Base-by-base conservation (phyloP, 2,113 vertebrate genomes). In the Centropus unirufus region DNA sequence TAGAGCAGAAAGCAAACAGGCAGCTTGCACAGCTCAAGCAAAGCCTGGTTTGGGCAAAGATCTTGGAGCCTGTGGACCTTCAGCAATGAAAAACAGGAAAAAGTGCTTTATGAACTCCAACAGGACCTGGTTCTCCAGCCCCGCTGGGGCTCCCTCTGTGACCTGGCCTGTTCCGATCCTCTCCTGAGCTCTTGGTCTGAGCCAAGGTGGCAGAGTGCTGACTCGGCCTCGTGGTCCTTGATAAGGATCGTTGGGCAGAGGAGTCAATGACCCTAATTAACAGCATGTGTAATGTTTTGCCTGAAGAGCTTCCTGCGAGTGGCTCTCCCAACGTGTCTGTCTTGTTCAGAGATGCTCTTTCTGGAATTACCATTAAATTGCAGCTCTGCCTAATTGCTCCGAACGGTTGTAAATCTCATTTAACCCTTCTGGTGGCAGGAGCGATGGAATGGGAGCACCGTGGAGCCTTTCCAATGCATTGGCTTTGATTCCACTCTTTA, bases 281-380 rank as follows among this genome's bases (percentile, higher is more conserved):
- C 61, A 89, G 89, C 42, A 7, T 82, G 47, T 87, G 86, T 93
- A 89, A 96, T 92, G 95, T 94, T 96, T 97, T 92, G 95, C 95
- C 96, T 88, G 80, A 84, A 95, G 95, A 96, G 93, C 83, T 96
- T 97, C 96, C 96, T 95, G 95, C 57, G 86, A 83, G 64, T 57
- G 82, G 93, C 92, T 97, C 91, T 95, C 93, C 93, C 86, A 51
- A 89, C 92, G 58, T 75, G 93, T 66, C 95, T 95, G 86, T 95
- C 93, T 85, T 96, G 95, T 92, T 95, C 86, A 42, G 91, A 92
- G 95, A 95, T 93, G 90, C 92, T 87, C 86, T 86, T 93, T 66
- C 95, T 96, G 94, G 92, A 95, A 96, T 94, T 94, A 89, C 94
- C 94, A 87, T 97, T 66, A 94, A 93, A 94, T 96, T 94, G 78